Evolutionary conservation across 2,113 vertebrate genomes (phyloP).

Genomic region (Hemicordylus capensis): DNA sequence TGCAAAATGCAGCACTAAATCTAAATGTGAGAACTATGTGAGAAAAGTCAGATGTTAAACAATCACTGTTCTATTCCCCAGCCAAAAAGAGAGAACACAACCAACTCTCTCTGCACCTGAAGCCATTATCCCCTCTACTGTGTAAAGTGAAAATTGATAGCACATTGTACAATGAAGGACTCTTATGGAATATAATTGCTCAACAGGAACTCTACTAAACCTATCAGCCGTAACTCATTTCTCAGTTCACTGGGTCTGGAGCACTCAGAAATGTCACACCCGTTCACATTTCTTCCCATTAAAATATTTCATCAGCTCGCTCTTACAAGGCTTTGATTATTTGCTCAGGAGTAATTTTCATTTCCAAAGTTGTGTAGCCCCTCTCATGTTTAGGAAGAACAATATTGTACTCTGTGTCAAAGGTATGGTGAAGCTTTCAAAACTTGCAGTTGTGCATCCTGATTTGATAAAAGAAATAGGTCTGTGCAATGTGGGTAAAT

Average conservation of each 20-base stretch:
- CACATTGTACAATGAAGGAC: constrained; percentile 68
- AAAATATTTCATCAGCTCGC: constrained; percentile 64
- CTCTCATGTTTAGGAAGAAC: constrained; percentile 53
- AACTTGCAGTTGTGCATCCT: constrained; percentile 28
- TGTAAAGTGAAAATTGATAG: constrained; percentile 76
- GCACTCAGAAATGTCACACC: constrained; percentile 56
- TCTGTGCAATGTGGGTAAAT: constrained; percentile 56
- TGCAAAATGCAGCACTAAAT: constrained; percentile 63
- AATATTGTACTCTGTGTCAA: constrained; percentile 52
- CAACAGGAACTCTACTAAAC: constrained; percentile 71
- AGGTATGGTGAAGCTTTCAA: constrained; percentile 54
- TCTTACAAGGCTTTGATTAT: constrained; percentile 57
- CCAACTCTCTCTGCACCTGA: constrained; percentile 64
- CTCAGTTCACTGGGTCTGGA: constrained; percentile 51
- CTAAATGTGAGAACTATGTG: constrained; percentile 64
- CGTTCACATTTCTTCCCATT: constrained; percentile 51
- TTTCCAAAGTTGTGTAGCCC: constrained; percentile 53
- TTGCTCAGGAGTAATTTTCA: constrained; percentile 64
- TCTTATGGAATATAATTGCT: constrained; percentile 72
- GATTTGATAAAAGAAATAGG: constrained; percentile 48
- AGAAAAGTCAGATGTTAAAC: constrained; percentile 73
- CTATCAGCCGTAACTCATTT: constrained; percentile 68
- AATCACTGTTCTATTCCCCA: constrained; percentile 68
- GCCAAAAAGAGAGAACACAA: constrained; percentile 40
- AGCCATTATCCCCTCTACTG: constrained; percentile 70